phyloP scores from a whole-genome alignment of 2,888 invertebrate genomes.

The Andrena camellia region DNA sequence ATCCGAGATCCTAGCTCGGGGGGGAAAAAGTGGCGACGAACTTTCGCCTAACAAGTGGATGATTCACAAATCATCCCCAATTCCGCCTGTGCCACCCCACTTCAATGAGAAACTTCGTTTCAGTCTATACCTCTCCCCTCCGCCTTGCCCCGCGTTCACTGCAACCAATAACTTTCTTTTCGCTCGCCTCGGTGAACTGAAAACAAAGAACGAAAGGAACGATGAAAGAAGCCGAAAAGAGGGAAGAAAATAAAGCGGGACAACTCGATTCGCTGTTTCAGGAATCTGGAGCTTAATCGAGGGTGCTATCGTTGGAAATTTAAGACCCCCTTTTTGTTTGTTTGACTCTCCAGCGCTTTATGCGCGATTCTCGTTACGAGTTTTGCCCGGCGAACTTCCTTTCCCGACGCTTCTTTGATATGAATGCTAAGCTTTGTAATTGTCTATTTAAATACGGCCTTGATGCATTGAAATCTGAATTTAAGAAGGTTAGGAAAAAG shows the following conservation, averaged over 20 bases:
- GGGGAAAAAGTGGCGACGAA: slow-evolving; percentile 74
- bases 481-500: background rate
- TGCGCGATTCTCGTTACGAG: background rate
- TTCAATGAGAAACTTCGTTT: slow-evolving; percentile 68
- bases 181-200: slow-evolving; percentile 56
- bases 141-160: slow-evolving; percentile 7
- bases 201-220: slow-evolving; percentile 44
- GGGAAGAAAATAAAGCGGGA: slow-evolving; percentile 16
- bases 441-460: too few relatives aligned
- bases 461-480: background rate
- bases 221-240: background rate
- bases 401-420: slow-evolving; percentile 12
- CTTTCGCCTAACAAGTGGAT: slow-evolving; percentile 83
- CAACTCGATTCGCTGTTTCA: slow-evolving; percentile 34
- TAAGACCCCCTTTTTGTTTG: slow-evolving; percentile 31
- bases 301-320: slow-evolving; percentile 49
- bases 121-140: slow-evolving; percentile 49
- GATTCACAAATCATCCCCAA: slow-evolving; percentile 83
- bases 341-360: background rate
- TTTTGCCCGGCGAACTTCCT: background rate
- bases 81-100: slow-evolving; percentile 51
- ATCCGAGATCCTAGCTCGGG: slow-evolving; percentile 53
- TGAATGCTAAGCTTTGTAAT: slow-evolving; percentile 4
- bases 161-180: slow-evolving; percentile 65
- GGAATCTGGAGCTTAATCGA: slow-evolving; percentile 61